phyloP scores from a whole-genome alignment of 2,113 vertebrate species.

The Lota lota region DNA sequence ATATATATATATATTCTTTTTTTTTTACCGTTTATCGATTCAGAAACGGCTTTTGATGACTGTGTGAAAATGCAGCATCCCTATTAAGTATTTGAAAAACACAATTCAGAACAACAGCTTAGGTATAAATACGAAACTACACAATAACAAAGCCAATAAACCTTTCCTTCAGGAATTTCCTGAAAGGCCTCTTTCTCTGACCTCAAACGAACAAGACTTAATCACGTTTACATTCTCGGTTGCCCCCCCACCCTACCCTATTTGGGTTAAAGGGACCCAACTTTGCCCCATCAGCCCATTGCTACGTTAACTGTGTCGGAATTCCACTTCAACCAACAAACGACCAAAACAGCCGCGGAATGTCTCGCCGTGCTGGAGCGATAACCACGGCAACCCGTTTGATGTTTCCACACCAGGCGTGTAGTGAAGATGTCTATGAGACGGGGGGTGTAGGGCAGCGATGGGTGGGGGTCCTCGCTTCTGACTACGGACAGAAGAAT shows the following conservation, averaged over 20 bases:
- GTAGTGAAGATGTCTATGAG: background rate
- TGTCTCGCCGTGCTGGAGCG: background rate
- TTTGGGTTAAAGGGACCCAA: background rate
- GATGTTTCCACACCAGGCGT: background rate
- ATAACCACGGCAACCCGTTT: constrained; percentile 22
- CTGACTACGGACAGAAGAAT: background rate
- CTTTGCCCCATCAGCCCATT: background rate
- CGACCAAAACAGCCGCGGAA: constrained; percentile 15
- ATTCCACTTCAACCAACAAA: background rate
- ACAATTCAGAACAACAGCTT: too few relatives aligned
- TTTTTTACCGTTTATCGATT: background rate
- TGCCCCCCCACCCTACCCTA: too few relatives aligned
- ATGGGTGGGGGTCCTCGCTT: background rate
- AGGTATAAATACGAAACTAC: too few relatives aligned
- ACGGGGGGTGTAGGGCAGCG: background rate
- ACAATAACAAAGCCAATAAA: too few relatives aligned
- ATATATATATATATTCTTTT: background rate
- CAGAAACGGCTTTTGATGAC: background rate
- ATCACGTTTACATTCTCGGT: background rate
- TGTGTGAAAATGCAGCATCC: too few relatives aligned
- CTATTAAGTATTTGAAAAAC: too few relatives aligned
- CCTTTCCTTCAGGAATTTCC: too few relatives aligned
- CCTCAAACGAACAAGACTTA: too few relatives aligned
- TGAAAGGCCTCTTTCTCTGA: background rate
- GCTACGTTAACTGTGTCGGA: background rate